A percentile compares a stretch with the other conserved stretches of the same genome.
Evolutionary conservation across 2,797 vertebrate species (phyloP).

Genomic region (Acipenser transmontanus): DNA sequence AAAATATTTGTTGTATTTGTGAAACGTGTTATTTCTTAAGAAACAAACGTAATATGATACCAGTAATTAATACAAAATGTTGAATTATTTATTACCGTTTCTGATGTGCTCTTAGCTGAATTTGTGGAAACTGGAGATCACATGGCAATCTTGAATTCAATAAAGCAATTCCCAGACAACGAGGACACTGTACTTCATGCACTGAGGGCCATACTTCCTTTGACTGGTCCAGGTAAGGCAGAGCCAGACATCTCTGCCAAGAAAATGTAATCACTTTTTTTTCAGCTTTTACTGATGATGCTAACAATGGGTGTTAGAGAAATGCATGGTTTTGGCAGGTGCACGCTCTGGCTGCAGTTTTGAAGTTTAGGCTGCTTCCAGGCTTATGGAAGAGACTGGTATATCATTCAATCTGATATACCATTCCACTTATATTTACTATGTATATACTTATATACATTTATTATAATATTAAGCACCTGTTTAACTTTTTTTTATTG

Average conservation of each 20-base stretch:
- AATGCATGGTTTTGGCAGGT: neutral
- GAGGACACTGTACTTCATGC: conserved; percentile 69
- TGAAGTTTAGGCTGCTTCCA: too few relatives aligned
- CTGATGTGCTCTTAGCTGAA: conserved; percentile 78
- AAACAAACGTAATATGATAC: too few relatives aligned
- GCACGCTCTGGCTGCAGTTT: neutral
- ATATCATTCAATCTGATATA: too few relatives aligned
- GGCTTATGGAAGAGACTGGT: too few relatives aligned
- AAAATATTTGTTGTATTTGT: neutral
- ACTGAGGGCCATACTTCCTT: conserved; percentile 70
- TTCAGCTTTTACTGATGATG: neutral
- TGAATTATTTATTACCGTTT: conserved; percentile 57
- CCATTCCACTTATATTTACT: too few relatives aligned
- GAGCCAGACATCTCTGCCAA: neutral
- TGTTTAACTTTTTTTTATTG: too few relatives aligned
- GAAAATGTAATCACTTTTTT: neutral
- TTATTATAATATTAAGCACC: too few relatives aligned
- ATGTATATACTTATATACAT: too few relatives aligned
- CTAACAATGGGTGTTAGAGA: neutral
- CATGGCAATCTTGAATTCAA: conserved; percentile 61
- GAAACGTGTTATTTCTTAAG: too few relatives aligned
- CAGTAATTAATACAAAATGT: neutral
- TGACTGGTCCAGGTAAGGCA: conserved; percentile 75
- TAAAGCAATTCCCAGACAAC: conserved; percentile 64
- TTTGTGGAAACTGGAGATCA: conserved; percentile 92